Base-by-base conservation (phyloP, 2,113 vertebrate species). In the Nettapus auritus region DNA sequence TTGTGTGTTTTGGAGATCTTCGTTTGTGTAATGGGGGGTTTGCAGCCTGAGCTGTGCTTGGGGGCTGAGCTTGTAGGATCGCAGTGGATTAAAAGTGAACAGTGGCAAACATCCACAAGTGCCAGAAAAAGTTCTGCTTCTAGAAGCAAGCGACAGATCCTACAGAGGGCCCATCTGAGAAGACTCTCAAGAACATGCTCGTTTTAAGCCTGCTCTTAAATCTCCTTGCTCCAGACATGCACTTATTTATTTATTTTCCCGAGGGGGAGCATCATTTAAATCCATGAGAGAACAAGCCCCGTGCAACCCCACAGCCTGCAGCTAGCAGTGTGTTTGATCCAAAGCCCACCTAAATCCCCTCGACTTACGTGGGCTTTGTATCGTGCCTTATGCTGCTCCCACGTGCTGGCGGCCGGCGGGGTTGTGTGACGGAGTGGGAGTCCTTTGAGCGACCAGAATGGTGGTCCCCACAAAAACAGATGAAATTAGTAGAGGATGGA, bases 31-130 rank as follows among this genome's bases (percentile, higher is more conserved):
- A 16, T 12, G 44, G 42, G 4, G 59, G 53, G 33, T 71, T 14
- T 42, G 29, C 29, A 19, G 44, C 36, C 68, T 0, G 68, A 62
- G 53, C 89, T 46, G 0, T 4, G 1, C 9, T 8, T 2, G 67
- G 42, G 6, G 42, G 6, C 38, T 3, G 71, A 66, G 50, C 63
- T 80, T 64, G 1, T 0, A 48, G 76, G 69, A 9, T 82, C 86
- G 55, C 82, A 10, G 84, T 9, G 90, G 92, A 53, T 91, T 73
- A 9, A 50, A 78, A 80, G 33, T 4, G 33, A 57, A 8, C 56
- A 18, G 7, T 6, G 69, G 86, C 88, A 62, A 44, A 83, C 48
- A 88, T 11, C 90, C 86, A 3, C 80, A 62, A 90, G 91, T 83
- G 94, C 90, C 94, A 78, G 90, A 22, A 40, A 85, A 63, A 36